A percentile compares a stretch with the other conserved stretches of the same genome.
These are phyloP conservation scores for Beroe ovata DNA, from an alignment of 37 sponge, comb jelly and placozoan genomes.

Conservation along the genomic window DNA sequence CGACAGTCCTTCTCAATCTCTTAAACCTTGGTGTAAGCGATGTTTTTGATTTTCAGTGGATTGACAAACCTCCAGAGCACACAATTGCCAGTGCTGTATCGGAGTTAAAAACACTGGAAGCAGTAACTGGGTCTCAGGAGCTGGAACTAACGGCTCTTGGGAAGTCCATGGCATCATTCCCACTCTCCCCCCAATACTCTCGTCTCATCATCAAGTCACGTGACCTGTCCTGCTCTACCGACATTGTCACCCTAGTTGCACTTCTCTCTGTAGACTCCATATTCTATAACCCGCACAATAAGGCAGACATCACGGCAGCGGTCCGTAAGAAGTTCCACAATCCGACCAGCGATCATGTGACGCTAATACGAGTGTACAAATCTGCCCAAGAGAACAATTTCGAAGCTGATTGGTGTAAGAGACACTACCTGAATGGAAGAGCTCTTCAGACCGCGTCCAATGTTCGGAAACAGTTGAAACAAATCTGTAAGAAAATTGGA, in stretches of 20 bases:
- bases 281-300: conserved; percentile 78
- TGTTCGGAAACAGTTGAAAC: conserved; percentile 76
- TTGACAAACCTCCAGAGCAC: conserved; percentile 81
- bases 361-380: conserved; percentile 78
- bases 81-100: conserved; percentile 77
- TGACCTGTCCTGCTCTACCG: conserved; percentile 73
- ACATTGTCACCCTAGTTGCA: conserved; percentile 81
- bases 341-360: conserved; percentile 87
- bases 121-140: conserved; percentile 69
- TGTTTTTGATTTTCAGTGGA: conserved; percentile 87
- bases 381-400: conserved; percentile 77
- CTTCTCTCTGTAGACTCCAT: conserved; percentile 88
- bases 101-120: conserved; percentile 78
- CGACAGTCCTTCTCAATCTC: conserved; percentile 80
- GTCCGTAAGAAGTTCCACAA: conserved; percentile 75
- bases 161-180: conserved; percentile 76
- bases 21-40: conserved; percentile 81
- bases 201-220: conserved; percentile 71
- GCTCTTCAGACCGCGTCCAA: conserved; percentile 76
- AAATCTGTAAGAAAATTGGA: conserved; percentile 72
- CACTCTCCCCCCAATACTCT: conserved; percentile 81
- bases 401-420: conserved; percentile 76
- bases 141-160: conserved; percentile 80
- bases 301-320: conserved; percentile 68
- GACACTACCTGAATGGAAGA: conserved; percentile 83